phyloP scores from a whole-genome alignment of 2,888 invertebrate genomes.

The Cheilosia soror region DNA sequence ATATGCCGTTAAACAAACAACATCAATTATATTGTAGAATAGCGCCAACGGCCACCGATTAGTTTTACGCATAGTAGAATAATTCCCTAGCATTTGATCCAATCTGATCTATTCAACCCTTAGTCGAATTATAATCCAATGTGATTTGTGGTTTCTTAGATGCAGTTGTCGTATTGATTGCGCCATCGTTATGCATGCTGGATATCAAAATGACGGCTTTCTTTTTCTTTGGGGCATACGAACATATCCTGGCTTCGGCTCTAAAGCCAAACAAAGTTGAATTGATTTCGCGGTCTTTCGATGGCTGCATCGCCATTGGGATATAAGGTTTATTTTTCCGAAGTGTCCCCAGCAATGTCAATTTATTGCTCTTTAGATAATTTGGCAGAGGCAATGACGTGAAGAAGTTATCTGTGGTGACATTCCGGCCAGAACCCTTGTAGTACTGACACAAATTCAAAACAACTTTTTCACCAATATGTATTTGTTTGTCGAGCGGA shows the following conservation, averaged over 20 bases:
- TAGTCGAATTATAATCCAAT: neutral
- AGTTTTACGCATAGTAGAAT: neutral
- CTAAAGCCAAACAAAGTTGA: neutral
- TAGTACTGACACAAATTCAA: neutral
- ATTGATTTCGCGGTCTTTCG: constrained; percentile 4
- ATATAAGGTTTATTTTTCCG: too few species aligned
- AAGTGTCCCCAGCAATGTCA: too few species aligned
- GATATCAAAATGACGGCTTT: neutral
- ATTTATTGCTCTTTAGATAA: neutral
- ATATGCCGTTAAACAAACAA: too few species aligned
- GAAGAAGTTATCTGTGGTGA: too few species aligned
- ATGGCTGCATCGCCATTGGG: neutral
- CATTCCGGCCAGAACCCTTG: neutral
- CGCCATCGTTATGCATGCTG: neutral
- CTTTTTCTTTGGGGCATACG: neutral
- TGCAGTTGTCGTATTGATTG: constrained; percentile 1
- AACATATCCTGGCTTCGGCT: neutral
- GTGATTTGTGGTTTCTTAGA: neutral
- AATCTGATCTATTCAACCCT: neutral
- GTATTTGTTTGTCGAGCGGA: neutral
- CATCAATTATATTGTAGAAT: too few species aligned
- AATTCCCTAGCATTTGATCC: neutral
- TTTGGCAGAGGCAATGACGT: neutral
- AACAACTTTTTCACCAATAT: neutral
- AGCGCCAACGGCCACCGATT: neutral